These are phyloP conservation scores for Silurus asotus DNA, from an alignment of 2,113 vertebrate species.

Conservation along the genomic window DNA sequence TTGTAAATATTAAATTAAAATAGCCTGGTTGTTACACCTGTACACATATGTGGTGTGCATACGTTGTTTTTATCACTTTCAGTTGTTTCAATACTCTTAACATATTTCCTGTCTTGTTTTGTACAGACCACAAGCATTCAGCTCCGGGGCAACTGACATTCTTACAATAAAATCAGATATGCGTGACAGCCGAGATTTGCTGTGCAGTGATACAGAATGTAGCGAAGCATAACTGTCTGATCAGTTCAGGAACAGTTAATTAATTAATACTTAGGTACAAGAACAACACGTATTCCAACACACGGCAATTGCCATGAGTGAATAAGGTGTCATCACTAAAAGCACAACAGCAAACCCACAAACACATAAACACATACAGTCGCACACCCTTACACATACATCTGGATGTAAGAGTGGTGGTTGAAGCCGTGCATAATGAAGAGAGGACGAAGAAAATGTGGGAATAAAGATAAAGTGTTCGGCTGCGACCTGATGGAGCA, in stretches of 20 bases:
- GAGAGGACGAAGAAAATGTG: slow-evolving; percentile 81
- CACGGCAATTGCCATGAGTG: slow-evolving; percentile 2
- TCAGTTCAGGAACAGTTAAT: slow-evolving; percentile 16
- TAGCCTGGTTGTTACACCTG: neutral
- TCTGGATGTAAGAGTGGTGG: slow-evolving; percentile 62
- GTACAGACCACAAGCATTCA: neutral
- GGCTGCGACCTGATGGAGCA: slow-evolving; percentile 88
- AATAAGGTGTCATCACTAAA: slow-evolving; percentile 10
- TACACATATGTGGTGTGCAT: neutral
- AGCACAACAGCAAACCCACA: slow-evolving; percentile 31
- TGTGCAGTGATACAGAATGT: slow-evolving; percentile 40
- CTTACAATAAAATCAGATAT: neutral
- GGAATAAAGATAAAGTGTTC: slow-evolving; percentile 84
- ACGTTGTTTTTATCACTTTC: neutral
- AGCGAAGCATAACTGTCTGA: neutral
- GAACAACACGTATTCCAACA: slow-evolving; percentile 47
- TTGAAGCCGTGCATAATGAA: slow-evolving; percentile 71
- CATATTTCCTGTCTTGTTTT: slow-evolving; percentile 5
- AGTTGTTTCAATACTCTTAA: neutral
- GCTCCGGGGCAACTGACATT: neutral
- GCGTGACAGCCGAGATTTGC: neutral
- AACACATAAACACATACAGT: neutral
- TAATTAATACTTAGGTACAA: neutral
- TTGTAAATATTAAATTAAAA: neutral
- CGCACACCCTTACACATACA: slow-evolving; percentile 18